Conservation (phyloP, 2,797 vertebrate species). For the Tiaroga cobitis region DNA sequence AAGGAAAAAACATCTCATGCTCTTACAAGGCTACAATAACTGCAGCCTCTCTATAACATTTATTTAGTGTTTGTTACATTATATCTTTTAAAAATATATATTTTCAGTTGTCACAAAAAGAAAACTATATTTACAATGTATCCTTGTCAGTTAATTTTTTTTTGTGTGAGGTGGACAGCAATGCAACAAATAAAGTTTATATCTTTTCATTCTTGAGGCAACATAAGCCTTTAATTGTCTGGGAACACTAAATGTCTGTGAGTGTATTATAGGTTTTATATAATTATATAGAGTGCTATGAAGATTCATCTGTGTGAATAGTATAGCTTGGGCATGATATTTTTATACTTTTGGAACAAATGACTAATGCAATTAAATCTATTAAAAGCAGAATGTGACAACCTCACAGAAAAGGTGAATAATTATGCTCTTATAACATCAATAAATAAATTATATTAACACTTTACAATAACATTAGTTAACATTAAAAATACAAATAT, state of each 20-base stretch:
- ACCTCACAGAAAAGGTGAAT: background rate
- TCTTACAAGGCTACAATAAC: background rate
- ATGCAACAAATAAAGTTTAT: slow-evolving; percentile 10
- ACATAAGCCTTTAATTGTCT: background rate
- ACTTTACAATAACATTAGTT: background rate
- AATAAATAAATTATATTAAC: background rate
- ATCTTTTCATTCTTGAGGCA: background rate
- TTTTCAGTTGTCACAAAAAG: background rate
- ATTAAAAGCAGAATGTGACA: background rate
- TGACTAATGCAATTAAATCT: background rate
- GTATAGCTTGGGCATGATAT: background rate
- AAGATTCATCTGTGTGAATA: background rate
- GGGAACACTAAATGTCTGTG: background rate
- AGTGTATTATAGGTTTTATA: background rate
- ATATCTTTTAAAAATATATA: background rate
- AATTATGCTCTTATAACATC: background rate
- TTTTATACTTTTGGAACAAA: background rate
- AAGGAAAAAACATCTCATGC: background rate
- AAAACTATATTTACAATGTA: slow-evolving; percentile 1
- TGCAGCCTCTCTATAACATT: background rate
- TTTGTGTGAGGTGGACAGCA: background rate
- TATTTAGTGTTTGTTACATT: background rate
- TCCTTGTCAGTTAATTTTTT: slow-evolving; percentile 19
- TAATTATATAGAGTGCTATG: background rate
- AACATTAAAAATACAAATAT: background rate